Conservation (phyloP, 2,888 invertebrate species). For the Lepidocyrtoides sp. region DNA sequence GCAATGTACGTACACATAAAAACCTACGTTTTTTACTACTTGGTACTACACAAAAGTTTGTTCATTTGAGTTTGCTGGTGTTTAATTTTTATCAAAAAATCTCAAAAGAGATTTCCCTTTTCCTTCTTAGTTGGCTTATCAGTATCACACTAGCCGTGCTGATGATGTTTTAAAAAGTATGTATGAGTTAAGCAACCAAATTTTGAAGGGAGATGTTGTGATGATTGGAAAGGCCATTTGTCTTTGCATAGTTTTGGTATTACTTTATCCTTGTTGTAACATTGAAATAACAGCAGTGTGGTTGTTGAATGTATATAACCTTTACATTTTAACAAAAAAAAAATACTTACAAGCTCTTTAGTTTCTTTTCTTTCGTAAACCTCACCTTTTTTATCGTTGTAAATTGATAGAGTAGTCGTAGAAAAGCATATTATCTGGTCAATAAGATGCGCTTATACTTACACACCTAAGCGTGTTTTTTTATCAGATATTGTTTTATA, state of each 20-base stretch:
- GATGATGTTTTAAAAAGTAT: not conserved
- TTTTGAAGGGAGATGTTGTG: constrained; percentile 21
- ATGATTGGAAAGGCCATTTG: constrained; percentile 71
- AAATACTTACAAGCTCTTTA: no score
- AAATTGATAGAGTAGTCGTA: not conserved
- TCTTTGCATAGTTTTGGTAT: constrained; percentile 35
- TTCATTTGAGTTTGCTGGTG: constrained; percentile 13
- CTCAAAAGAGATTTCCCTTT: constrained; percentile 55
- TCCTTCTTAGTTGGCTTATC: constrained; percentile 45
- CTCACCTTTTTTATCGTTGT: constrained; percentile 43
- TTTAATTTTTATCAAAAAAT: constrained; percentile 61
- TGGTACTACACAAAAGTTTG: no score
- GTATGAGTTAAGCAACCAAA: constrained; percentile 40
- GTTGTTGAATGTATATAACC: no score
- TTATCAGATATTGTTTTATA: constrained; percentile 22
- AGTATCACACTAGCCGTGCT: not conserved
- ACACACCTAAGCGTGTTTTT: not conserved
- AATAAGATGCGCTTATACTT: not conserved
- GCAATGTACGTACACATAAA: not conserved
- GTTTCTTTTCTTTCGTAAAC: not conserved
- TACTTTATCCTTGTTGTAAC: not conserved
- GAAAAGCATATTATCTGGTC: not conserved
- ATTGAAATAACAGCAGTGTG: not conserved
- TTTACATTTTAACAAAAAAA: no score
- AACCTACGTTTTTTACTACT: no score